Evolutionary conservation across 2,888 invertebrate genomes (phyloP).

Genomic region (Rambutsinella grinnellia): DNA sequence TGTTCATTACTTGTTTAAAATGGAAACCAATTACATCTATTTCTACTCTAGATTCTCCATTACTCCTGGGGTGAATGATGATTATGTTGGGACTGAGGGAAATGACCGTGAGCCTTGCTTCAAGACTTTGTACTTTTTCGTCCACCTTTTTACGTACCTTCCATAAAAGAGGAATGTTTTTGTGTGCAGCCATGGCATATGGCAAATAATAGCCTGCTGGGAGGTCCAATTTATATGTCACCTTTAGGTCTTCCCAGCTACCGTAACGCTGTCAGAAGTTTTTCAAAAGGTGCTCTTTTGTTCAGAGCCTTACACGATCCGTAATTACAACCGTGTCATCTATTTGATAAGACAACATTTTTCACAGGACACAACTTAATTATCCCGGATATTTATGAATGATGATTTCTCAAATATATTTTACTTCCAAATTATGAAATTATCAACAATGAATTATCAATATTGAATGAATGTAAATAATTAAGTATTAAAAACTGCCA

Average conservation of each 20-base stretch:
- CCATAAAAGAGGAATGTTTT: too few relatives aligned
- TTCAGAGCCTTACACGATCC: neutral
- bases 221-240: slow-evolving; percentile 37
- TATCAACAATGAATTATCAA: neutral
- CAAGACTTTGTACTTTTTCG: too few relatives aligned
- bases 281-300: neutral
- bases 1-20: too few relatives aligned
- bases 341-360: neutral
- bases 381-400: neutral
- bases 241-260: slow-evolving; percentile 12
- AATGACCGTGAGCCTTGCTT: too few relatives aligned
- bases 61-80: too few relatives aligned
- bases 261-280: neutral
- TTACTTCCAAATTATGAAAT: neutral
- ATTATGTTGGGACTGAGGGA: too few relatives aligned
- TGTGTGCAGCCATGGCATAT: too few relatives aligned
- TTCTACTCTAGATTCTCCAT: too few relatives aligned
- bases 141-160: too few relatives aligned
- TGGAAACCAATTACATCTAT: too few relatives aligned
- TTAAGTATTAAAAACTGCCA: neutral
- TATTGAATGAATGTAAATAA: neutral
- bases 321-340: slow-evolving; percentile 27
- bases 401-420: too few relatives aligned
- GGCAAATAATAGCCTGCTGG: slow-evolving; percentile 34
- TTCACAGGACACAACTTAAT: neutral